Conservation (phyloP, 2,113 vertebrate genomes). For the Mastomys natalensis region DNA sequence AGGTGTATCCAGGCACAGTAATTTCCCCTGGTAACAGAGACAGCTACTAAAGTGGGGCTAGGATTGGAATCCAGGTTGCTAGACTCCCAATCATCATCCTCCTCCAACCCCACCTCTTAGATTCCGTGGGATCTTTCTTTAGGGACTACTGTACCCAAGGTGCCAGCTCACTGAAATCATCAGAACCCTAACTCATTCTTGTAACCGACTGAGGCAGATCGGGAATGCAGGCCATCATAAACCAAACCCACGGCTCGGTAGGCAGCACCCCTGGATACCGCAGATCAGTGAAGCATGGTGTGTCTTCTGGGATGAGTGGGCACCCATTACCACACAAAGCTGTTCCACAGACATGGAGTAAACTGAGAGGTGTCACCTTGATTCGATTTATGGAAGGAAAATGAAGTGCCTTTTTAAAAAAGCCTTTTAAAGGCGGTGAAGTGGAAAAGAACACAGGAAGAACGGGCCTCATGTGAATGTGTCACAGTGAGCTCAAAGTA, state of each 20-base stretch:
- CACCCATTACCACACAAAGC: not conserved
- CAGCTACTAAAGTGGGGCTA: not conserved
- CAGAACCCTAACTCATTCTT: not conserved
- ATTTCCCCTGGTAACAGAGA: not conserved
- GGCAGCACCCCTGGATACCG: not conserved
- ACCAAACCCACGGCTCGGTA: not conserved
- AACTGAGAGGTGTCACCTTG: not conserved
- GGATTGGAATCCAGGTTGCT: not conserved
- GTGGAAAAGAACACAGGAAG: not conserved
- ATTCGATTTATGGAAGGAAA: not conserved
- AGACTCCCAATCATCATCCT: not conserved
- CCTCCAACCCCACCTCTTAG: not conserved
- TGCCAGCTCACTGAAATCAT: not conserved
- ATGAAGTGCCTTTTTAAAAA: constrained; percentile 24
- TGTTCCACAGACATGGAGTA: not conserved
- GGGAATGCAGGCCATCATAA: not conserved
- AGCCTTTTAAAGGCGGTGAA: constrained; percentile 50
- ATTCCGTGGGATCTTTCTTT: not conserved
- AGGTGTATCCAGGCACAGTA: not conserved
- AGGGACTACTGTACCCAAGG: not conserved
- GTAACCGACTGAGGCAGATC: not conserved
- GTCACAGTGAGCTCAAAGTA: constrained; percentile 48
- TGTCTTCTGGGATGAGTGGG: not conserved
- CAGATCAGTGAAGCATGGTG: not conserved
- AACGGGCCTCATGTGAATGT: not conserved